Conservation (phyloP, 2,797 vertebrate species). For the Catamblyrhynchus diadema region DNA sequence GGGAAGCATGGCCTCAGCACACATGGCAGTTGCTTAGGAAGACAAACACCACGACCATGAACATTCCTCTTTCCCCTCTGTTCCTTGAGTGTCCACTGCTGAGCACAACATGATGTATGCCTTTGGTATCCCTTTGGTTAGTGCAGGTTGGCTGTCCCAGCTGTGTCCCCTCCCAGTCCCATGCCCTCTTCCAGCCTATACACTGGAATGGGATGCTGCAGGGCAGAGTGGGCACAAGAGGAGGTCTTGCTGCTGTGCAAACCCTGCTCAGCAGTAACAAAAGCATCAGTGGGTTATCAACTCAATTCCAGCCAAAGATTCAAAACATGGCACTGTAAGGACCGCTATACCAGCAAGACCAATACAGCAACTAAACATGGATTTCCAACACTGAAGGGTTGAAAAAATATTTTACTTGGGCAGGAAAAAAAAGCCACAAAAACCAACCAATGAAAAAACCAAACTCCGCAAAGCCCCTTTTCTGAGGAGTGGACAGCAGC, state of each 20-base stretch:
- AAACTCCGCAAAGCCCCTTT: not conserved
- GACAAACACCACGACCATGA: not conserved
- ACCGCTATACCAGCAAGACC: not conserved
- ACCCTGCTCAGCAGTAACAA: not conserved
- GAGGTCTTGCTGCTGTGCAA: not conserved
- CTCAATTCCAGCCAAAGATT: not conserved
- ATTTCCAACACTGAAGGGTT: not conserved
- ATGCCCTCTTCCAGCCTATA: not conserved
- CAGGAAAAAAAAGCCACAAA: not conserved
- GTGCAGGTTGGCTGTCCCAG: not conserved
- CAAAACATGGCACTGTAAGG: not conserved
- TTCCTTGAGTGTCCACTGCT: fast-evolving
- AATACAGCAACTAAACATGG: not conserved
- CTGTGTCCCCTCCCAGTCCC: not conserved
- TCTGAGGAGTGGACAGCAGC: not conserved
- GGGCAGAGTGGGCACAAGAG: not conserved
- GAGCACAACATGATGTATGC: fast-evolving
- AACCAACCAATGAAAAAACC: not conserved
- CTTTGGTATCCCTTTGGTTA: not conserved
- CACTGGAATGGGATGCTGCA: not conserved
- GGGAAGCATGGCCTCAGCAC: not conserved
- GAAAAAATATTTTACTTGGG: not conserved
- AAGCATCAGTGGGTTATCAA: not conserved
- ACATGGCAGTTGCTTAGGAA: not conserved
- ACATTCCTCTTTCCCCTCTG: not conserved